Evolutionary conservation across 92 coral and sea anemone genomes (phyloP), one percentile per base, ranked within the genome.

Genomic region (Scolanthus callimorphus): DNA sequence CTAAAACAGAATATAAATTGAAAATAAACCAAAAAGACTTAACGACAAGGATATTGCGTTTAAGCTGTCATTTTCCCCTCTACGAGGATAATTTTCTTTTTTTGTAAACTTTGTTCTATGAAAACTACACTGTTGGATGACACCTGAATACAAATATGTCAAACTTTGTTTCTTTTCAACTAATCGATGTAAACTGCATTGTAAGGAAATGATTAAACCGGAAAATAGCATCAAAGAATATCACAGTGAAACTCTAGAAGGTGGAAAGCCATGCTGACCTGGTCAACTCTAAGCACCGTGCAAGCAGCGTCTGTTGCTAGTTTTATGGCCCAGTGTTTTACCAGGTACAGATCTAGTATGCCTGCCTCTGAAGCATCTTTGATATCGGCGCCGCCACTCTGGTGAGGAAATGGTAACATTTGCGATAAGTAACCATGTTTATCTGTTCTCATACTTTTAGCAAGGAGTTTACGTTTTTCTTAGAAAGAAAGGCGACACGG

Each of bases 221-320:
- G 41, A 6, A 34, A 6, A 34, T 6, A 15, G 15, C 41, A 15
- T 6, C 41, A 6, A 6, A 34, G 41, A 34, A 34, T 19, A 17
- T 21, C 15, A 8, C 8, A n/a, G 19, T 11, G 41, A 11, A 12
- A 41, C 19, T 9, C 17, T 49, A 31, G 12, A 39, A 6, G n/a
- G 2, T 63, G 43, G 15, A 24, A 3, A 50, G 71, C 15, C 15
- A 6, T 6, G 15, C 63, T 31, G 56, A 88, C 96, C 90, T 92
- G 98, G 34, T 92, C 98, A 10, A 92, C 98, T 58, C 98, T 75
- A 0, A 92, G 90, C 8, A 92, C 83, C 9, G 98, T 84, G 1
- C 79, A 80, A 38, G 96, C 98, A 25, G 98, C 98, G 60, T 92
- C 85, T 13, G 86, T 60, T 1, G 98, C 89, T 54, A 92, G 79